Conservation (phyloP, 2,113 vertebrate genomes). For the Myodes glareolus region DNA sequence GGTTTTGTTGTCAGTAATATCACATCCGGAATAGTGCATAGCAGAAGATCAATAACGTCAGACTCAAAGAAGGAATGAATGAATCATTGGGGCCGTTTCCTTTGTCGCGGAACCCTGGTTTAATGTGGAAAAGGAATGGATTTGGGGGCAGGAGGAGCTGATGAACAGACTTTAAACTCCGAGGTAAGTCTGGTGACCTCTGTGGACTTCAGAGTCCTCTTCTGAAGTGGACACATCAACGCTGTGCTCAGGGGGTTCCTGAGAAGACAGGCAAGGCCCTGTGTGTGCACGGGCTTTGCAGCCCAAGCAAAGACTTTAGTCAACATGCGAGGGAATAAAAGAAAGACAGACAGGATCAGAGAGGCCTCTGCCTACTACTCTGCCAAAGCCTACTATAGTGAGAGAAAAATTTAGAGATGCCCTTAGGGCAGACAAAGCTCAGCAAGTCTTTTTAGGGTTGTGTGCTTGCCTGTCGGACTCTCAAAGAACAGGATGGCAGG, state of each 20-base stretch:
- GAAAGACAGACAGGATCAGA: constrained; percentile 42
- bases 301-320: constrained; percentile 49
- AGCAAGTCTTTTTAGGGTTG: neutral
- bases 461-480: constrained; percentile 6
- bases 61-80: neutral
- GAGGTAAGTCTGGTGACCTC: neutral
- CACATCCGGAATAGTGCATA: neutral
- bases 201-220: neutral
- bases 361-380: neutral
- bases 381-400: constrained; percentile 30
- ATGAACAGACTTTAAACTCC: neutral
- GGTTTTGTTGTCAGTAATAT: neutral
- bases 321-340: neutral
- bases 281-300: neutral
- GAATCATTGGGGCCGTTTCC: neutral
- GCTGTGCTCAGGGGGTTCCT: neutral
- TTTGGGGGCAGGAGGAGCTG: neutral
- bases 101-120: neutral
- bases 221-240: neutral
- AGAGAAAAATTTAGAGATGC: constrained; percentile 58
- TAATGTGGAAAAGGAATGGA: neutral
- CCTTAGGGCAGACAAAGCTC: constrained; percentile 48
- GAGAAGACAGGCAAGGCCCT: neutral
- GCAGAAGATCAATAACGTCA: neutral
- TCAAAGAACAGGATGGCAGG: neutral